phyloP scores from a whole-genome alignment of 2,797 vertebrate species.

The Eidolon dupreanum region DNA sequence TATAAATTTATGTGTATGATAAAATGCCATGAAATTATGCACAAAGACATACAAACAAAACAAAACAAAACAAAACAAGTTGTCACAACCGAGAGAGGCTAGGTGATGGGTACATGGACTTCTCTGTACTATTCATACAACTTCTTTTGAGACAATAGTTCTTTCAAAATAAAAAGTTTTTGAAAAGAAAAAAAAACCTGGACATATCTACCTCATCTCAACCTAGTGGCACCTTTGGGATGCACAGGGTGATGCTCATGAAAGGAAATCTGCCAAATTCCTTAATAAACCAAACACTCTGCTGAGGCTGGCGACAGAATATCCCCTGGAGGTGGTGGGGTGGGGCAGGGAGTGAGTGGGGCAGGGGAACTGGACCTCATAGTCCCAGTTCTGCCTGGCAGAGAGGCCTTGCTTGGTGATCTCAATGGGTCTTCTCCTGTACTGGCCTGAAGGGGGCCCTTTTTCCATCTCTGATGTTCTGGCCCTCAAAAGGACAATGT shows the following conservation, averaged over 20 bases:
- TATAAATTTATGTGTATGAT: not conserved
- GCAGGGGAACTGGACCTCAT: no score
- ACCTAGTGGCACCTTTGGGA: not conserved
- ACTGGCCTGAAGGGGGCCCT: not conserved
- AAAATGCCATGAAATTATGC: not conserved
- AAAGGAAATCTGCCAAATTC: not conserved
- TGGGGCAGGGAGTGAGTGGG: not conserved
- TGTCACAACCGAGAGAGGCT: not conserved
- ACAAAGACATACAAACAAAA: not conserved
- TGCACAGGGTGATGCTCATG: not conserved
- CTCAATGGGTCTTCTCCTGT: not conserved
- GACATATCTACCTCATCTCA: not conserved
- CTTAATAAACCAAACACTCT: not conserved
- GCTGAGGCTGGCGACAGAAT: not conserved
- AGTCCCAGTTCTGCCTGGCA: not conserved
- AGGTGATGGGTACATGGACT: not conserved
- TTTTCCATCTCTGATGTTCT: not conserved
- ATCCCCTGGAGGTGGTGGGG: not conserved
- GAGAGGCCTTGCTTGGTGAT: not conserved
- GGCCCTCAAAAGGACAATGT: not conserved
- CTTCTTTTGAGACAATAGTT: not conserved
- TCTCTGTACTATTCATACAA: not conserved
- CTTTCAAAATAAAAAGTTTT: constrained; percentile 7
- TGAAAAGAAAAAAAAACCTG: not conserved
- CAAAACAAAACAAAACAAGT: no score